These are phyloP conservation scores for Pantelozetes paolii DNA, from an alignment of 2,888 invertebrate genomes.

Conservation along the genomic window DNA sequence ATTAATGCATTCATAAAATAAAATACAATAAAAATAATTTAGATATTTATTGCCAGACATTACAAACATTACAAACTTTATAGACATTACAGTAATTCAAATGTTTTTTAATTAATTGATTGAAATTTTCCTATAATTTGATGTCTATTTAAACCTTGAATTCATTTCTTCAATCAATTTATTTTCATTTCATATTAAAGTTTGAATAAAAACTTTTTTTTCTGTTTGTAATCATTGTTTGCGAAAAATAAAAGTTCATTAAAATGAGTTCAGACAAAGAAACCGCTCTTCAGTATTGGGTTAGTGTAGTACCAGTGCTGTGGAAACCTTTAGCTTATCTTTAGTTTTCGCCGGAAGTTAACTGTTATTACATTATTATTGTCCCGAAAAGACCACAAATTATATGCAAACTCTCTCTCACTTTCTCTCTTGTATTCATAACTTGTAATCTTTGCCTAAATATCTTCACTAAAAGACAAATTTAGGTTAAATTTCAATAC, in stretches of 20 bases:
- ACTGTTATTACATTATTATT: conserved; percentile 20
- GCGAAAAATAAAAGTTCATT: neutral
- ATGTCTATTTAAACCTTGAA: neutral
- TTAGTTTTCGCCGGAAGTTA: conserved; percentile 17
- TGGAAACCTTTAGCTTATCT: conserved; percentile 14
- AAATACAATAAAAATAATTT: neutral
- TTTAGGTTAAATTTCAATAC: neutral
- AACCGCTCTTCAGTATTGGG: neutral
- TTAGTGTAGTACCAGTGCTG: neutral
- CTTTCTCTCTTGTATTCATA: too few relatives aligned
- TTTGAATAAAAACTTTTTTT: neutral
- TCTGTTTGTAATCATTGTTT: neutral
- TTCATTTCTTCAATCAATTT: neutral
- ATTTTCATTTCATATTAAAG: neutral
- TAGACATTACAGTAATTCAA: too few relatives aligned
- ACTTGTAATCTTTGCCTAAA: neutral
- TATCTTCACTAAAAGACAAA: neutral
- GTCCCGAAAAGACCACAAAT: conserved; percentile 5
- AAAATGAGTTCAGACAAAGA: neutral
- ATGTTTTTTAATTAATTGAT: neutral
- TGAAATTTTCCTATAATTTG: neutral
- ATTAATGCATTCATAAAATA: conserved; percentile 9
- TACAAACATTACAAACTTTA: too few relatives aligned
- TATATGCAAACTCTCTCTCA: conserved; percentile 16
- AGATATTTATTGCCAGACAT: neutral